These are phyloP conservation scores for Xestobium rufovillosum DNA, from an alignment of 2,888 invertebrate species.

Conservation along the genomic window DNA sequence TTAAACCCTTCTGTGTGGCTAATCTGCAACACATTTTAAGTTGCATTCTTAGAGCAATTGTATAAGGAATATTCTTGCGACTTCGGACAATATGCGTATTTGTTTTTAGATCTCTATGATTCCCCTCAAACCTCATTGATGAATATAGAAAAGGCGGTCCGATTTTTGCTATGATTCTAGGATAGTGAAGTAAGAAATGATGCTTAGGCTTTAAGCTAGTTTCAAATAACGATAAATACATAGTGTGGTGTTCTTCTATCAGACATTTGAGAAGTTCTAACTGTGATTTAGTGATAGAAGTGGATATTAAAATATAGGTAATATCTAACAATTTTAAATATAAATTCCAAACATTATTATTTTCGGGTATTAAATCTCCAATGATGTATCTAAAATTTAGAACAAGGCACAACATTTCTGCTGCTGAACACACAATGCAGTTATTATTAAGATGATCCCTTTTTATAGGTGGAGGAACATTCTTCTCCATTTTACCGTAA, in stretches of 20 bases:
- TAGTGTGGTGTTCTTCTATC: constrained; percentile 13
- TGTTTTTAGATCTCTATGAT: constrained; percentile 15
- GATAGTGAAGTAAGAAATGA: constrained; percentile 19
- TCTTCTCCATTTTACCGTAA: constrained; percentile 11
- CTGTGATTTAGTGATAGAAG: not conserved
- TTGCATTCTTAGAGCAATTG: not conserved
- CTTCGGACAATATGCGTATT: constrained; percentile 3
- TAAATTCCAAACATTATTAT: not conserved
- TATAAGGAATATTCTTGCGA: not conserved
- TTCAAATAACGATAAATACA: constrained; percentile 14
- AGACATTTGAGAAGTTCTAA: constrained; percentile 9
- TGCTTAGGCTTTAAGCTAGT: constrained; percentile 16
- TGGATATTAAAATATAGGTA: no score
- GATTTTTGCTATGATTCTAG: constrained; percentile 13
- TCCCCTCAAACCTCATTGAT: constrained; percentile 17
- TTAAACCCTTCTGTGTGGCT: not conserved
- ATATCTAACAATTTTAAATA: not conserved
- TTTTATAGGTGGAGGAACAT: constrained; percentile 9
- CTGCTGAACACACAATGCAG: constrained; percentile 10
- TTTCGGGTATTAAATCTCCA: constrained; percentile 9
- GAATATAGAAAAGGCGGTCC: constrained; percentile 15
- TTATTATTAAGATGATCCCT: constrained; percentile 7
- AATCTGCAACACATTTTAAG: not conserved
- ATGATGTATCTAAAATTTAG: constrained; percentile 13
- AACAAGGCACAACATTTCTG: constrained; percentile 15